Conservation (phyloP, 2,888 invertebrate genomes). For the Trachelus tabidus region DNA sequence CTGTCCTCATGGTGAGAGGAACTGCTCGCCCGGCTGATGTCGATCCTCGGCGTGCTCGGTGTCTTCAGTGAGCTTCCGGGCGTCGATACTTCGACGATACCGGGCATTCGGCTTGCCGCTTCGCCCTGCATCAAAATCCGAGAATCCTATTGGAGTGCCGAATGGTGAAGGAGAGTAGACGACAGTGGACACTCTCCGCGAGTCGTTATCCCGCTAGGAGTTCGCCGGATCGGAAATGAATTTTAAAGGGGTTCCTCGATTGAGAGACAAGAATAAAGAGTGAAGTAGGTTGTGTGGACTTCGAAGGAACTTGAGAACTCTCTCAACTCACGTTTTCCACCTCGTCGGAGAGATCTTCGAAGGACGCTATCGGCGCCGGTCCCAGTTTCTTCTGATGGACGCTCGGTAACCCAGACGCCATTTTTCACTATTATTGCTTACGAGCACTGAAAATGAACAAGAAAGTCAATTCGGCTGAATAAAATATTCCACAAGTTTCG, state of each 20-base stretch:
- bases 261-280: not conserved
- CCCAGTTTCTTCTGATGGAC: slow-evolving; percentile 82
- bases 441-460: slow-evolving; percentile 23
- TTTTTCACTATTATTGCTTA: slow-evolving; percentile 36
- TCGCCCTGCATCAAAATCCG: slow-evolving; percentile 60
- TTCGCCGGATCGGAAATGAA: not conserved
- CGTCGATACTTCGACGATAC: slow-evolving; percentile 66
- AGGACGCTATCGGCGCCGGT: slow-evolving; percentile 93
- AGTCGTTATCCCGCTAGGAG: not conserved
- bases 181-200: not conserved
- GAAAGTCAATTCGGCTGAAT: not conserved
- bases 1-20: slow-evolving; percentile 88
- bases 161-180: not conserved
- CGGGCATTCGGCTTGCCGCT: slow-evolving; percentile 62
- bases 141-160: slow-evolving; percentile 14
- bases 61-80: slow-evolving; percentile 69
- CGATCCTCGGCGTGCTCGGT: slow-evolving; percentile 85
- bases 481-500: not conserved
- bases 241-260: not conserved
- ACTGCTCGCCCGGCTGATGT: slow-evolving; percentile 89
- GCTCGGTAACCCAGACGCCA: slow-evolving; percentile 61
- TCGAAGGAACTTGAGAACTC: not conserved
- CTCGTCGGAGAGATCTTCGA: slow-evolving; percentile 90
- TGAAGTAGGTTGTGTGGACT: not conserved
- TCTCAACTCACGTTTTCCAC: slow-evolving; percentile 68